Conservation (phyloP, 2,113 vertebrate genomes). For the Melanocharis versteri region DNA sequence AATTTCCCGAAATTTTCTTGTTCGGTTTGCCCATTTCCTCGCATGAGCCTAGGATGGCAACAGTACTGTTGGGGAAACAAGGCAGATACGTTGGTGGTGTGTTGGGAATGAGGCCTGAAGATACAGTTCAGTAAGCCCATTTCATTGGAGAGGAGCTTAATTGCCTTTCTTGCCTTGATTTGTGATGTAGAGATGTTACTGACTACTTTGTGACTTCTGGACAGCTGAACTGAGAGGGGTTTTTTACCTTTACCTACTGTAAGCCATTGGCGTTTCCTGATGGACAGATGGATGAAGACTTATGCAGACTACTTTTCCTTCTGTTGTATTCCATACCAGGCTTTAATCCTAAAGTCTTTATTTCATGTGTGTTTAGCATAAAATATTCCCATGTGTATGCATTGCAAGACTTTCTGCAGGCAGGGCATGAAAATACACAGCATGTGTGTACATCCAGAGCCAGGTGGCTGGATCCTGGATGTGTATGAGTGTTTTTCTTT, state of each 20-base stretch:
- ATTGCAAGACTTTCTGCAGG: background rate
- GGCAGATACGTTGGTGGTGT: background rate
- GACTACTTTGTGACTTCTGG: background rate
- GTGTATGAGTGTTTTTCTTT: background rate
- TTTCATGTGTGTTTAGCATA: background rate
- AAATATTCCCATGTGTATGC: background rate
- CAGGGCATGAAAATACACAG: background rate
- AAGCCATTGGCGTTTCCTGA: background rate
- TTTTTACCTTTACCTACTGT: background rate
- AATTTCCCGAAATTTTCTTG: background rate
- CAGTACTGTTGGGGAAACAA: background rate
- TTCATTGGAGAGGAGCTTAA: background rate
- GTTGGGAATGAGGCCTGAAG: background rate
- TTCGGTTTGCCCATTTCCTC: background rate
- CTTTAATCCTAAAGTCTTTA: background rate
- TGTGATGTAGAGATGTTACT: background rate
- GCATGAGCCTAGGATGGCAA: background rate
- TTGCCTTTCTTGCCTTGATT: background rate
- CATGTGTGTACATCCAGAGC: background rate
- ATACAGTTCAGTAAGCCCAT: background rate
- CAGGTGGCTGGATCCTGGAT: background rate
- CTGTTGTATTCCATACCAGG: background rate
- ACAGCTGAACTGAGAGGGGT: background rate
- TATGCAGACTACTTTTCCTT: background rate
- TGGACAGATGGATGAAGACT: background rate